These are phyloP conservation scores for Chaunax sp. DNA, from an alignment of 2,797 vertebrate genomes.

Conservation along the genomic window DNA sequence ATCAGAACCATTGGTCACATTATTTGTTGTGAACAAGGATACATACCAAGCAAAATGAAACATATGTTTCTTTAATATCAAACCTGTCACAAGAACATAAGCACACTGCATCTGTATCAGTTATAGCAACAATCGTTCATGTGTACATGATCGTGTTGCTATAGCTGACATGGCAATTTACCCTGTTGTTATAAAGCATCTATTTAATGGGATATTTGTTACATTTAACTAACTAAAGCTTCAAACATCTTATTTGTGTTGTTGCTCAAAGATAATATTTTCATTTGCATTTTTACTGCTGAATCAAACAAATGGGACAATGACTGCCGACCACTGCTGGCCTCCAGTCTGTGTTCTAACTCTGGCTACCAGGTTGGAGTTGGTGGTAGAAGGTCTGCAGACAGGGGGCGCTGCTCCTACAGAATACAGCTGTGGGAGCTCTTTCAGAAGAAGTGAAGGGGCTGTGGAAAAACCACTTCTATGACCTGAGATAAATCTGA, in stretches of 20 bases:
- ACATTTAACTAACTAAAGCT: conserved; percentile 3
- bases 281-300: conserved; percentile 2
- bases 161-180: conserved; percentile 14
- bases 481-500: no score
- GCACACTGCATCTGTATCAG: background rate
- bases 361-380: no score
- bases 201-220: conserved; percentile 10
- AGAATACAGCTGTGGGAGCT: no score
- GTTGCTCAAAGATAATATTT: conserved; percentile 1
- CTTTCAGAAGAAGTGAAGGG: no score
- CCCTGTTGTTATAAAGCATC: background rate
- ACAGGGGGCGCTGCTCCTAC: conserved; percentile 11
- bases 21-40: background rate
- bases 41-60: background rate
- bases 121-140: conserved; percentile 2
- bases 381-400: no score
- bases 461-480: no score
- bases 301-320: conserved; percentile 13
- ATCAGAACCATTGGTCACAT: background rate
- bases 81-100: background rate
- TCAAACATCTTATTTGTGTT: conserved; percentile 2
- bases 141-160: conserved; percentile 35
- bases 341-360: no score
- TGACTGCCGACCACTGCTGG: conserved; percentile 20
- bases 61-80: background rate